phyloP scores from a whole-genome alignment of 2,888 invertebrate species.

The Ypsolopha scabrella region DNA sequence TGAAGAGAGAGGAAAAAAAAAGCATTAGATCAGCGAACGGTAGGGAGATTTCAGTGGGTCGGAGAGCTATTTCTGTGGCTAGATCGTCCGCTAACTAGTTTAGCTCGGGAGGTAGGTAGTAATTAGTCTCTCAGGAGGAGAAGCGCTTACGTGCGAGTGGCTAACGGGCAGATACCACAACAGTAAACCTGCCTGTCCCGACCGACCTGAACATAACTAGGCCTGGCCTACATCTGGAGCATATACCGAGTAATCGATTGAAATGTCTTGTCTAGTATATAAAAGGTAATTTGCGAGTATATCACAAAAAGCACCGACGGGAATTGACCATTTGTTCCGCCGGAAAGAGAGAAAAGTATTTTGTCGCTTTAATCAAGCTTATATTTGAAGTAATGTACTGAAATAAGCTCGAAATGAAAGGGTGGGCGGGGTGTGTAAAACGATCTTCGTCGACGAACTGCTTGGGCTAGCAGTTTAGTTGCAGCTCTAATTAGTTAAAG shows the following conservation, averaged over 20 bases:
- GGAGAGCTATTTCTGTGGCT: constrained; percentile 4
- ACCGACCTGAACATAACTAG: not conserved
- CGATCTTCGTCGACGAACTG: not conserved
- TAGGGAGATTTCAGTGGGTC: constrained; percentile 11
- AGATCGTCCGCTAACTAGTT: constrained; percentile 5
- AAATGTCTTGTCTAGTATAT: too few species aligned
- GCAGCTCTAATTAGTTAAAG: constrained; percentile 59
- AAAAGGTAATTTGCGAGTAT: too few species aligned
- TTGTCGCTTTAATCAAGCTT: not conserved
- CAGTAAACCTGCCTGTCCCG: not conserved
- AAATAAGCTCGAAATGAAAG: constrained; percentile 22
- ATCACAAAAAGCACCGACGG: too few species aligned
- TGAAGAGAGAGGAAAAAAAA: constrained; percentile 32
- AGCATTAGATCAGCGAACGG: constrained; percentile 42
- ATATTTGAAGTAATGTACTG: constrained; percentile 24
- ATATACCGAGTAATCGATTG: too few species aligned
- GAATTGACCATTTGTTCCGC: too few species aligned
- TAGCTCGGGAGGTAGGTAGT: constrained; percentile 4
- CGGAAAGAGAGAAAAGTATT: not conserved
- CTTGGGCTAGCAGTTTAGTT: constrained; percentile 34
- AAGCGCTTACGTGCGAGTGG: not conserved
- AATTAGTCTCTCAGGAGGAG: constrained; percentile 5
- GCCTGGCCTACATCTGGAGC: not conserved
- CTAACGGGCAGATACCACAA: constrained; percentile 1
- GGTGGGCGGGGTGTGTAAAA: constrained; percentile 15